Percentiles rank a stretch among this genome's conserved stretches.
phyloP scores from a whole-genome alignment of 1,140 invertebrate species.

The Triops longicaudatus region DNA sequence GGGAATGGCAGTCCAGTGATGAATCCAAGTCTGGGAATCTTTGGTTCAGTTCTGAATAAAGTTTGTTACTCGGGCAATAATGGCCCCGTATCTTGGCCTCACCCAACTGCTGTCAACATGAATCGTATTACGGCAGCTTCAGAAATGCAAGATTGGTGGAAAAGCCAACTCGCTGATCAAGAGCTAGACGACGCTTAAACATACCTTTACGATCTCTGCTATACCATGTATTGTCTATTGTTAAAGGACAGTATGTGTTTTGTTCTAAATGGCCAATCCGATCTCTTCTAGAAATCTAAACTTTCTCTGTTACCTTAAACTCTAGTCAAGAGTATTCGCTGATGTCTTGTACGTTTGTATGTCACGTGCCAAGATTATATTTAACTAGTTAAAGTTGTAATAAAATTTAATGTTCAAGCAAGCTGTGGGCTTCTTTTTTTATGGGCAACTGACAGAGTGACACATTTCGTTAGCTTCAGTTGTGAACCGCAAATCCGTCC shows the following conservation, averaged over 20 bases:
- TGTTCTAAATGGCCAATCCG: background rate
- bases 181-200: background rate
- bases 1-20: conserved; percentile 43
- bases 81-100: conserved; percentile 1
- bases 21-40: conserved; percentile 39
- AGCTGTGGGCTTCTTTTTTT: background rate
- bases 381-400: background rate
- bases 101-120: conserved; percentile 36
- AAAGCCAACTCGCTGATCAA: conserved; percentile 46
- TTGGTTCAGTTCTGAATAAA: conserved; percentile 31
- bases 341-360: background rate
- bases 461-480: background rate
- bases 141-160: conserved; percentile 57
- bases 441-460: background rate
- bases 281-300: background rate
- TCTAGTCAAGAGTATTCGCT: background rate
- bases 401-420: background rate
- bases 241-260: background rate
- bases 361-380: background rate
- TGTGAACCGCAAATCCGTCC: conserved; percentile 46
- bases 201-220: background rate
- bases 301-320: background rate
- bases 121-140: conserved; percentile 47
- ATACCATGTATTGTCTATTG: background rate
- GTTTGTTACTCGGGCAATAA: background rate